Evolutionary conservation across 2,888 invertebrate genomes (phyloP).

Genomic region (Troilus luridus): DNA sequence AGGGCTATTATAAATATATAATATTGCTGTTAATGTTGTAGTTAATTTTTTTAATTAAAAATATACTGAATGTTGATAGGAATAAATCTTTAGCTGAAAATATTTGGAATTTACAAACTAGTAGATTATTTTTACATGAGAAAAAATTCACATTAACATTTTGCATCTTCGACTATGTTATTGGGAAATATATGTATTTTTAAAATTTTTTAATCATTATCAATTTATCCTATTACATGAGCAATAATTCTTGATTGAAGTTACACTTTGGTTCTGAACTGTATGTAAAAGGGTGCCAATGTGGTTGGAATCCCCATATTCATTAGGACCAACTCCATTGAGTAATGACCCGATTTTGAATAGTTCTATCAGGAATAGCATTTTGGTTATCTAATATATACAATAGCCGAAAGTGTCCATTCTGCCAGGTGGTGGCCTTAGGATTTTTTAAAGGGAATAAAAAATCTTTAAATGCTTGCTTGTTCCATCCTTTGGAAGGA

Average conservation of each 20-base stretch:
- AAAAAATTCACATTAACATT: background rate
- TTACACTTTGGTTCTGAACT: background rate
- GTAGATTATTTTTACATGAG: slow-evolving; percentile 25
- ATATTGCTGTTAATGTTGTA: slow-evolving; percentile 25
- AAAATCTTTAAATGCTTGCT: no score
- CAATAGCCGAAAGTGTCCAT: no score
- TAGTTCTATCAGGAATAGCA: no score
- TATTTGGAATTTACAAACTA: background rate
- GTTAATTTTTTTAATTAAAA: slow-evolving; percentile 29
- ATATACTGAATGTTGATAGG: slow-evolving; percentile 24
- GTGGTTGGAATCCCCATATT: no score
- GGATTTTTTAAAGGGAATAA: no score
- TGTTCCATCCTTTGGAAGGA: no score
- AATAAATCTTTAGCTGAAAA: background rate
- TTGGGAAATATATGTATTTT: slow-evolving; percentile 38
- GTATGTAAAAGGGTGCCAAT: no score
- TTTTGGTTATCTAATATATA: no score
- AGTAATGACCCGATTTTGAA: no score
- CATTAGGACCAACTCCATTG: no score
- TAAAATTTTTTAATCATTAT: background rate
- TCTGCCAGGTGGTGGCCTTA: no score
- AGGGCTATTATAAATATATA: background rate
- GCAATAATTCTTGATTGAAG: background rate
- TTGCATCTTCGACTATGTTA: slow-evolving; percentile 23
- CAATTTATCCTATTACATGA: background rate